Conservation (phyloP, 2,797 vertebrate species). For the Chelonia mydas region DNA sequence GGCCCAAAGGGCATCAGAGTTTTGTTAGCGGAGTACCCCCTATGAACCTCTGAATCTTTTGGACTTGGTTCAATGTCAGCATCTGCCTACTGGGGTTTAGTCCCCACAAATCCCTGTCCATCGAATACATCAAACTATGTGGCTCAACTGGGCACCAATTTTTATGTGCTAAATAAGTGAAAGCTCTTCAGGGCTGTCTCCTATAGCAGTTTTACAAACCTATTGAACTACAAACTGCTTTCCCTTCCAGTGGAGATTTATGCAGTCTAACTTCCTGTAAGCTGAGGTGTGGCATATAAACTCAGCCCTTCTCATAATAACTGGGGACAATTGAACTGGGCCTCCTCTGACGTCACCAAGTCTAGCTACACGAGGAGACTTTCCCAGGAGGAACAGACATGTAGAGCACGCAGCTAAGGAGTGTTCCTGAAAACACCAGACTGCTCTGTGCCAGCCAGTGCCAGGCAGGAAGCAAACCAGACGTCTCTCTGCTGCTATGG, state of each 20-base stretch:
- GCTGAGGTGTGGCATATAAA: background rate
- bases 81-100: background rate
- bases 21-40: background rate
- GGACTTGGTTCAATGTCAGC: background rate
- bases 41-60: no score
- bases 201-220: background rate
- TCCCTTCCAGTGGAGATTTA: constrained; percentile 13
- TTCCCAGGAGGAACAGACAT: background rate
- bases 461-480: background rate
- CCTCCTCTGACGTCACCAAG: background rate
- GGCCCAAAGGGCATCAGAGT: accelerated
- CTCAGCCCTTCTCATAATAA: background rate
- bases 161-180: background rate
- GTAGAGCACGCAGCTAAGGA: background rate
- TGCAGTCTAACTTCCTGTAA: constrained; percentile 23
- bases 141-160: accelerated
- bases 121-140: background rate
- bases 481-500: background rate
- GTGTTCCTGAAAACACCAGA: background rate
- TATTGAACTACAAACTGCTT: background rate
- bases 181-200: background rate
- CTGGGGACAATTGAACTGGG: background rate
- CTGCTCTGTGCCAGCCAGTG: background rate
- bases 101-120: background rate
- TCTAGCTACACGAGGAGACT: background rate